Evolutionary conservation across 2,797 vertebrate genomes (phyloP).

Genomic region (Ctenochaetus hawaiiensis): DNA sequence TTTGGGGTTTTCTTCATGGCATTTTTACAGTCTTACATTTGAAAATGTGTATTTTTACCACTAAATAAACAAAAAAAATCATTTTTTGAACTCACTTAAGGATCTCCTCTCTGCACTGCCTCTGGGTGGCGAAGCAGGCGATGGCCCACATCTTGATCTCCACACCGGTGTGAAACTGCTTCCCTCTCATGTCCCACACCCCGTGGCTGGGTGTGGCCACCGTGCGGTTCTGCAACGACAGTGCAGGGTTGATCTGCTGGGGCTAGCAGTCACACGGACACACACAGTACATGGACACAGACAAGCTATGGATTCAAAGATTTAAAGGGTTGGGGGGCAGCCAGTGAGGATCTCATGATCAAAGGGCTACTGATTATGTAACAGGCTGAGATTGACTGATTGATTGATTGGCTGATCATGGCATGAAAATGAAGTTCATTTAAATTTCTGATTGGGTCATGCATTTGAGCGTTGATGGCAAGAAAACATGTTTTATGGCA

Average conservation of each 20-base stretch:
- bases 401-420: neutral
- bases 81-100: conserved; percentile 89
- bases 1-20: neutral
- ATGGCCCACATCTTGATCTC: conserved; percentile 99
- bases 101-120: conserved; percentile 97
- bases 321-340: conserved; percentile 15
- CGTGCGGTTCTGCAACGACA: conserved; percentile 91
- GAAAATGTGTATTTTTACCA: neutral
- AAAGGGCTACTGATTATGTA: neutral
- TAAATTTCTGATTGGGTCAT: neutral
- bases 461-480: neutral
- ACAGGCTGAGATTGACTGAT: neutral
- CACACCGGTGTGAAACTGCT: conserved; percentile 97
- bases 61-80: neutral
- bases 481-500: neutral
- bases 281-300: conserved; percentile 45
- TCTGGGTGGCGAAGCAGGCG: conserved; percentile 98
- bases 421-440: too few species aligned
- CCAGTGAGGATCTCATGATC: conserved; percentile 12
- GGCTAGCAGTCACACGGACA: conserved; percentile 56
- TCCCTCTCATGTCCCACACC: conserved; percentile 99
- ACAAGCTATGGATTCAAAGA: conserved; percentile 36
- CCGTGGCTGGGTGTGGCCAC: conserved; percentile 98
- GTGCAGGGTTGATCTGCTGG: conserved; percentile 77
- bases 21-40: neutral